Evolutionary conservation across 1,140 invertebrate species (phyloP), one percentile per base, ranked within the genome.

Genomic region (Neotoxoptera formosana): DNA sequence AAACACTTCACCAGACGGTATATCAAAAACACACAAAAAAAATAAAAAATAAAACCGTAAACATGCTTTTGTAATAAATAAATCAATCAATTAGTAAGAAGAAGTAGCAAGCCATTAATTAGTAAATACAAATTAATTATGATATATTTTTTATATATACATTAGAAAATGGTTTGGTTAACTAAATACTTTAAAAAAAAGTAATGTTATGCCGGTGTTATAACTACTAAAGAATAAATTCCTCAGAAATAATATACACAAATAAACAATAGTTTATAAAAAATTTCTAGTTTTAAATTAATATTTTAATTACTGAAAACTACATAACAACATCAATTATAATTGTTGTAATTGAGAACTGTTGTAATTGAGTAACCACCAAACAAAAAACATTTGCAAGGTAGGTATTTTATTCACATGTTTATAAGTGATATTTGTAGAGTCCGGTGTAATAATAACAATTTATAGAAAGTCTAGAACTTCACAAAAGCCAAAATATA

Each of bases 1-100:
- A 45, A 48, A 88, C 87, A 88, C 87, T 34, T 11, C 14, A 88
- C 87, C n/a, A 36, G n/a, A n/a, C n/a, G n/a, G n/a, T 88, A 84
- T 53, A 48, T 88, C 30, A 88, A 51, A 88, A 88, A 88, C n/a
- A 67, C 30, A 67, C n/a, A 88, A 30, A 30, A 83, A 67, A 45
- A 83, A 67, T n/a, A 67, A 20, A 76, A 76, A 11, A 76, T 17
- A 76, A 36, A 84, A 48, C 30, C 8, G 14, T 36, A 51, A 88
- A 34, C 87, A 88, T 88, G 87, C 87, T 21, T 3, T 88, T 88
- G 8, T 25, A n/a, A 51, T 48, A 34, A 51, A 88, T 86, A 1
- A 86, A 86, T 47, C 25, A 86, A 7, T 87, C 4, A 87, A 21
- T 34, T 45, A 87, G 7, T 47, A 87, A 84, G 17, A 47, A 84